Conservation (phyloP, 2,113 vertebrate genomes). For the Macquaria australasica region DNA sequence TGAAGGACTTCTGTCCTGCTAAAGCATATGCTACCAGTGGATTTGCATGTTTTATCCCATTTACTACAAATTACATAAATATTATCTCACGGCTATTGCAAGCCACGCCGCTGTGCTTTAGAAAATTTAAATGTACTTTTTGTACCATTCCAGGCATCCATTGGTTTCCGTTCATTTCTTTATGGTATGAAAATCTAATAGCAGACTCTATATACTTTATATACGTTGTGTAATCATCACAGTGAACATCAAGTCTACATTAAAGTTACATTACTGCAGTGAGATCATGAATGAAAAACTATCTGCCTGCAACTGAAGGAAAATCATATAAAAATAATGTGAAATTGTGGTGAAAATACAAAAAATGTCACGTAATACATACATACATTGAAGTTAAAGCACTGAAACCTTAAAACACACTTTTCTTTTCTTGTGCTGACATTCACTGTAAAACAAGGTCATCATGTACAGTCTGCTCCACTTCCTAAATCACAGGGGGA, state of each 20-base stretch:
- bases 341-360: background rate
- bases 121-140: background rate
- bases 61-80: background rate
- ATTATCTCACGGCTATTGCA: background rate
- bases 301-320: background rate
- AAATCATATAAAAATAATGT: background rate
- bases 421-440: background rate
- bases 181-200: background rate
- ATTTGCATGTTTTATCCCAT: background rate
- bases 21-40: background rate
- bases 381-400: background rate
- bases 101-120: background rate
- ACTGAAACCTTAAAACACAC: background rate
- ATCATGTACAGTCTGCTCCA: background rate
- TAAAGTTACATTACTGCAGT: background rate
- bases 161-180: background rate
- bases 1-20: background rate
- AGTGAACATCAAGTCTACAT: background rate
- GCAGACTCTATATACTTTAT: background rate
- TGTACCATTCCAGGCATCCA: background rate
- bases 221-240: background rate
- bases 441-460: constrained; percentile 14
- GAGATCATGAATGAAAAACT: background rate
- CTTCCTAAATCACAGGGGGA: background rate
- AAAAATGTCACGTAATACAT: background rate